These are phyloP conservation scores for Stramonita haemastoma DNA, from an alignment of 2,888 invertebrate species.

Conservation along the genomic window DNA sequence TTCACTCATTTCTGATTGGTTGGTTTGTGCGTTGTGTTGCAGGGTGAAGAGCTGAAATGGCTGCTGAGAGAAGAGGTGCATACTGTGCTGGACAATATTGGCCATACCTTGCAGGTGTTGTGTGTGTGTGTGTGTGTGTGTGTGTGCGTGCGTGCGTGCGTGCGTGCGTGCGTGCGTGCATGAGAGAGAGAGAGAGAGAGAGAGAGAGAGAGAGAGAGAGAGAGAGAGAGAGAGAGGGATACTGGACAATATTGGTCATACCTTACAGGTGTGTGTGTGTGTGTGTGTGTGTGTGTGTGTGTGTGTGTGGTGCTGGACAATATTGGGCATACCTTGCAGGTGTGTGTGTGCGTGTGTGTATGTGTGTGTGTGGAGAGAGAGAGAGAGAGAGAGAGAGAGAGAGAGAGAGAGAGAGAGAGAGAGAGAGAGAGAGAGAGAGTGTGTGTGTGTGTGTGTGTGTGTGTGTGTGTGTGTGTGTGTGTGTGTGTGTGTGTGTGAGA, in stretches of 20 bases:
- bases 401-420: no score
- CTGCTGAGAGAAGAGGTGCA: constrained; percentile 66
- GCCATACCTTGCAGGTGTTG: constrained; percentile 61
- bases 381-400: no score
- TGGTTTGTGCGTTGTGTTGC: constrained; percentile 41
- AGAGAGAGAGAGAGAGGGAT: no score
- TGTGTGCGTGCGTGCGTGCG: no score
- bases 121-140: no score
- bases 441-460: not conserved
- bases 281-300: not conserved
- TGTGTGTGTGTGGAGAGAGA: not conserved
- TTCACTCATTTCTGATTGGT: not conserved
- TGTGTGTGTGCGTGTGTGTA: not conserved
- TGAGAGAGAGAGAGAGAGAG: no score
- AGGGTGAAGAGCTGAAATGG: constrained; percentile 67
- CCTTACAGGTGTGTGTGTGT: not conserved
- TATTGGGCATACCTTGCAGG: constrained; percentile 34
- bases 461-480: constrained; percentile 3
- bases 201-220: no score
- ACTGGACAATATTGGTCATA: constrained; percentile 43
- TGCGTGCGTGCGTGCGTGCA: no score
- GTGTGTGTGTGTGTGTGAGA: no score
- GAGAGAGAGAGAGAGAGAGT: not conserved
- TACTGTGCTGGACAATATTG: constrained; percentile 63
- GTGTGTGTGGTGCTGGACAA: not conserved